Percentiles rank a stretch among this genome's conserved stretches.
phyloP scores from a whole-genome alignment of 2,888 invertebrate genomes.

The Choristoneura rosaceana region DNA sequence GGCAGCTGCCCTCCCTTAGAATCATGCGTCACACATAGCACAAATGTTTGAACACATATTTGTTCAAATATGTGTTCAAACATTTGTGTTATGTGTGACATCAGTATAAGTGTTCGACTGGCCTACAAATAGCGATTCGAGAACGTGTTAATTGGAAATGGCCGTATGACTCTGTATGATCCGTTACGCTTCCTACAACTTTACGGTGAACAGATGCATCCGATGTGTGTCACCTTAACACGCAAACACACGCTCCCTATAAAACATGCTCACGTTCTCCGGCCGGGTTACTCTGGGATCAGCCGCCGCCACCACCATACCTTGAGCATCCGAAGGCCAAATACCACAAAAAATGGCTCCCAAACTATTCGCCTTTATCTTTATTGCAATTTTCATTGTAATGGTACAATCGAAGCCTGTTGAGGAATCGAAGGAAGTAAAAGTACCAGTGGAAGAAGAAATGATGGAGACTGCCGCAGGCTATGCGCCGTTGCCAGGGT shows the following conservation, averaged over 20 bases:
- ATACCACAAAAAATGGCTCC: conserved; percentile 51
- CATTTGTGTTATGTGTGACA: too few species aligned
- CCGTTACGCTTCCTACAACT: conserved; percentile 79
- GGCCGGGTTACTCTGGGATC: conserved; percentile 63
- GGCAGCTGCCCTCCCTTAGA: too few species aligned
- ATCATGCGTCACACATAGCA: too few species aligned
- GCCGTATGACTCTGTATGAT: conserved; percentile 72
- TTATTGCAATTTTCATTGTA: conserved; percentile 50
- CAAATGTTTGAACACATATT: too few species aligned
- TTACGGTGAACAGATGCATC: conserved; percentile 75
- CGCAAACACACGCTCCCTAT: conserved; percentile 60
- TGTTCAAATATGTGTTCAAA: too few species aligned
- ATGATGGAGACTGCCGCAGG: conserved; percentile 76
- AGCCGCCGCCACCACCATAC: conserved; percentile 48
- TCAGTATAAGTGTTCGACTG: conserved; percentile 13
- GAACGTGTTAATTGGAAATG: conserved; percentile 77
- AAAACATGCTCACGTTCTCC: conserved; percentile 59
- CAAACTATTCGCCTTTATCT: conserved; percentile 52
- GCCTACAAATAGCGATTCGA: conserved; percentile 42
- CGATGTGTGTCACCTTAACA: conserved; percentile 73
- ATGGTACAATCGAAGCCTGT: conserved; percentile 58
- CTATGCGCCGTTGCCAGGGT: conserved; percentile 76
- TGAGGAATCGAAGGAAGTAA: conserved; percentile 50
- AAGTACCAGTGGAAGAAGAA: conserved; percentile 51
- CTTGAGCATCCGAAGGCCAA: background rate